phyloP scores from a whole-genome alignment of 2,888 invertebrate genomes.

The Pediacus dermestoides region DNA sequence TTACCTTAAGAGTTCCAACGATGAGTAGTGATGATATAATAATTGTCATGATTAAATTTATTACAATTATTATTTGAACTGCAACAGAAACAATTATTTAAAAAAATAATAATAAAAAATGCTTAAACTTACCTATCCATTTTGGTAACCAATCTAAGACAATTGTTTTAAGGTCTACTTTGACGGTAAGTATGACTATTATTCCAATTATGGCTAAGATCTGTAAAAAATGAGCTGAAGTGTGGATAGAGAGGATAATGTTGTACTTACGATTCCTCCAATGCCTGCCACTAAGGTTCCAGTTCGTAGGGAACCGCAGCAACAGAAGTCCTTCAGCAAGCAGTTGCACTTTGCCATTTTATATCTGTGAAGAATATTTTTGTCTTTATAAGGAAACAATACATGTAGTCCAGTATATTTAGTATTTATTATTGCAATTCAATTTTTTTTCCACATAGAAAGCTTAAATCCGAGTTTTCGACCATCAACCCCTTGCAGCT shows the following conservation, averaged over 20 bases:
- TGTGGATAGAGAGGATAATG: slow-evolving; percentile 42
- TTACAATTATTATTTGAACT: slow-evolving; percentile 73
- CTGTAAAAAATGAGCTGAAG: slow-evolving; percentile 56
- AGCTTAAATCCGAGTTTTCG: too few species aligned
- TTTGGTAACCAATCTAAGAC: slow-evolving; percentile 69
- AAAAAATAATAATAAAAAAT: slow-evolving; percentile 6
- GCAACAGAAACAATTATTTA: slow-evolving; percentile 43
- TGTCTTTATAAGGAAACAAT: too few species aligned
- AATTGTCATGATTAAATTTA: slow-evolving; percentile 80
- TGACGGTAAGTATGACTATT: slow-evolving; percentile 62
- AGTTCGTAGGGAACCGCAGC: slow-evolving; percentile 67
- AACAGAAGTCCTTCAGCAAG: slow-evolving; percentile 65
- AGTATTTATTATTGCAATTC: too few species aligned
- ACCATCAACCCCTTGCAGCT: too few species aligned
- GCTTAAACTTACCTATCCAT: slow-evolving; percentile 53
- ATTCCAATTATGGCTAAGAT: slow-evolving; percentile 68
- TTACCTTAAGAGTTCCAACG: slow-evolving; percentile 71
- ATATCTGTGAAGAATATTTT: too few species aligned
- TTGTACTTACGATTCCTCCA: slow-evolving; percentile 63
- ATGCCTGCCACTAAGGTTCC: slow-evolving; percentile 72
- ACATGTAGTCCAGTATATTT: too few species aligned
- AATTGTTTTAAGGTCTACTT: slow-evolving; percentile 73
- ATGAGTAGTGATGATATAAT: slow-evolving; percentile 74
- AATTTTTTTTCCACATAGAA: too few species aligned
- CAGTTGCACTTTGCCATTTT: slow-evolving; percentile 27